Conservation (phyloP, 2,113 vertebrate species). For the Syngnathoides biaculeatus region DNA sequence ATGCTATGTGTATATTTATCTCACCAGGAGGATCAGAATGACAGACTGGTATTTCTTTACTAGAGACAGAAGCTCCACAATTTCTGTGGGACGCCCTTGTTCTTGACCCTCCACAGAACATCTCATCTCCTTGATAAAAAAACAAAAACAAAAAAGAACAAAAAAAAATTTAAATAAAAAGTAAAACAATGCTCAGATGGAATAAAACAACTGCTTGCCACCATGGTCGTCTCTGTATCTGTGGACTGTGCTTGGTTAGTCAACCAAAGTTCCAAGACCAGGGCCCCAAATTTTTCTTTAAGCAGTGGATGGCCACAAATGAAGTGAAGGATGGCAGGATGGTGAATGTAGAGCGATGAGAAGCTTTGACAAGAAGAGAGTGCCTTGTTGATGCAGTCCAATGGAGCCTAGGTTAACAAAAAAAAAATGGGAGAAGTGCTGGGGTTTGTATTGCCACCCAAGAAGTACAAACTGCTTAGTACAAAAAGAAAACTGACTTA, state of each 20-base stretch:
- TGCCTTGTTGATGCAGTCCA: slow-evolving; percentile 75
- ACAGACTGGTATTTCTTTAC: slow-evolving; percentile 76
- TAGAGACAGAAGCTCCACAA: slow-evolving; percentile 69
- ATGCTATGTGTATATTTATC: slow-evolving; percentile 22
- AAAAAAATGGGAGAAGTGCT: slow-evolving; percentile 4
- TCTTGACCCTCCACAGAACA: slow-evolving; percentile 12
- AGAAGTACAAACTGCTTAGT: background rate
- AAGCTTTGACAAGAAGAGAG: slow-evolving; percentile 72
- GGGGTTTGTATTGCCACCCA: background rate
- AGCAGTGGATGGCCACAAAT: slow-evolving; percentile 81
- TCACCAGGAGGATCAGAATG: slow-evolving; percentile 82
- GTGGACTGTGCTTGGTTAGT: slow-evolving; percentile 51
- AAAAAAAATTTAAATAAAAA: background rate
- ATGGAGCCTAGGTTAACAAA: slow-evolving; percentile 45
- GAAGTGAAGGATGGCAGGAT: slow-evolving; percentile 80
- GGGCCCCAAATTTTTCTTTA: slow-evolving; percentile 77
- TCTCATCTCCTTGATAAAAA: background rate
- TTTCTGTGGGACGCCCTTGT: slow-evolving; percentile 43
- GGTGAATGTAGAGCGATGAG: slow-evolving; percentile 78
- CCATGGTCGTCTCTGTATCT: slow-evolving; percentile 1
- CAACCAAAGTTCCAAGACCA: slow-evolving; percentile 82
- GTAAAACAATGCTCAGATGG: background rate
- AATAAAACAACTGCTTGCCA: slow-evolving; percentile 8
- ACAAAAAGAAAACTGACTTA: background rate
- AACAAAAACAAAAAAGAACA: background rate